These are phyloP conservation scores for Incurvaria masculella DNA, from an alignment of 2,888 invertebrate species.

Conservation along the genomic window DNA sequence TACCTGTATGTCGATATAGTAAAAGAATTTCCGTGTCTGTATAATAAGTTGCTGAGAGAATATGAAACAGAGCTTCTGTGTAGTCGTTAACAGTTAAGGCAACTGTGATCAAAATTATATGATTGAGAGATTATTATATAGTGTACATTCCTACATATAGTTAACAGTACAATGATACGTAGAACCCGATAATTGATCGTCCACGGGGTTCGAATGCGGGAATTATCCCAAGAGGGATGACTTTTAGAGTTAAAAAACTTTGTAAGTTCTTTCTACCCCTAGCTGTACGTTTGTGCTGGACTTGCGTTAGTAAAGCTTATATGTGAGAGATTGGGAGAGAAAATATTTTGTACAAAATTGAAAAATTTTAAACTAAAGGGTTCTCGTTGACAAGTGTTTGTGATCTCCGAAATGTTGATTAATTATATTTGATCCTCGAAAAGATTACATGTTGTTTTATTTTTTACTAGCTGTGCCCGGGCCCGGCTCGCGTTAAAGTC, in stretches of 20 bases:
- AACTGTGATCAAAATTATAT: conserved; percentile 58
- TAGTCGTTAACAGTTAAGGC: conserved; percentile 49
- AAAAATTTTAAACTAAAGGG: conserved; percentile 30
- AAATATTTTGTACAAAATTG: conserved; percentile 54
- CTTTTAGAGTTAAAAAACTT: no score
- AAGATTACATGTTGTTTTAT: conserved; percentile 7
- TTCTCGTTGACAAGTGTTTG: conserved; percentile 43
- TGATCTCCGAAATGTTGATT: conserved; percentile 51
- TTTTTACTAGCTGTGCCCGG: no score
- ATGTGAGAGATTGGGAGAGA: conserved; percentile 23
- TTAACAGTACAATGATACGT: no score
- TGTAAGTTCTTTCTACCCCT: no score
- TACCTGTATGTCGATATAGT: no score
- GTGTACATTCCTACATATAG: conserved; percentile 48
- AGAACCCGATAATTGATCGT: no score
- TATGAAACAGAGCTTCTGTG: not conserved
- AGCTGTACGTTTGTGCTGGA: no score
- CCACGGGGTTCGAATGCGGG: no score
- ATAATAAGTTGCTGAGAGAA: not conserved
- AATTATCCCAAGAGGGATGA: no score
- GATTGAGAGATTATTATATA: conserved; percentile 56
- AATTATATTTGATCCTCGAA: conserved; percentile 46
- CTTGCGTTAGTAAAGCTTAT: not conserved
- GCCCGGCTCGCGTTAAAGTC: no score
- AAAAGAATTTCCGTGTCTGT: no score